Evolutionary conservation across 2,113 vertebrate genomes (phyloP).

Genomic region (Vicugna pacos): DNA sequence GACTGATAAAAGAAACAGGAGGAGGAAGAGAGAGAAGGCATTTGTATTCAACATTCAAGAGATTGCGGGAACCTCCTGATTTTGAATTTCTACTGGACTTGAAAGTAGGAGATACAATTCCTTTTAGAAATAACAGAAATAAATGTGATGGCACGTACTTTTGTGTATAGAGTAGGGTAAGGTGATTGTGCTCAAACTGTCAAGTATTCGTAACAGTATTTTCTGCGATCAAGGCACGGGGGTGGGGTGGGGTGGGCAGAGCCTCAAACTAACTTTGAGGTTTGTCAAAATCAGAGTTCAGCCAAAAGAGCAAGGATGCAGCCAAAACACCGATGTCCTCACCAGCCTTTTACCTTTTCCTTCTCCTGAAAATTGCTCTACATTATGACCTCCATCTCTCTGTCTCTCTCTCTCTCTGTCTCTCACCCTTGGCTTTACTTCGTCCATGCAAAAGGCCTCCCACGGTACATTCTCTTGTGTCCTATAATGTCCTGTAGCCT

Average conservation of each 20-base stretch:
- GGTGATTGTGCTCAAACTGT: background rate
- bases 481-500: background rate
- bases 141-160: background rate
- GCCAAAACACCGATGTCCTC: too few species aligned
- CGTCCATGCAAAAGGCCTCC: background rate
- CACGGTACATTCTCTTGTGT: background rate
- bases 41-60: background rate
- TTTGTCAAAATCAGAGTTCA: background rate
- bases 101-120: background rate
- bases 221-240: background rate
- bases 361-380: constrained; percentile 4
- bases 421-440: background rate
- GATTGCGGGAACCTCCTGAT: background rate
- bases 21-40: background rate
- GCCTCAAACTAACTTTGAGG: background rate
- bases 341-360: background rate
- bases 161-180: background rate
- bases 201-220: background rate
- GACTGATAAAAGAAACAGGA: background rate
- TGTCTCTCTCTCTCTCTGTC: background rate
- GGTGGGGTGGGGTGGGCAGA: background rate
- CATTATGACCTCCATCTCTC: background rate
- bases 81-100: background rate
- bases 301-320: rapidly evolving
- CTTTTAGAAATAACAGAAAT: background rate